Base-by-base conservation (phyloP, 2,113 vertebrate species). In the Boulengeromyrus knoepffleri region DNA sequence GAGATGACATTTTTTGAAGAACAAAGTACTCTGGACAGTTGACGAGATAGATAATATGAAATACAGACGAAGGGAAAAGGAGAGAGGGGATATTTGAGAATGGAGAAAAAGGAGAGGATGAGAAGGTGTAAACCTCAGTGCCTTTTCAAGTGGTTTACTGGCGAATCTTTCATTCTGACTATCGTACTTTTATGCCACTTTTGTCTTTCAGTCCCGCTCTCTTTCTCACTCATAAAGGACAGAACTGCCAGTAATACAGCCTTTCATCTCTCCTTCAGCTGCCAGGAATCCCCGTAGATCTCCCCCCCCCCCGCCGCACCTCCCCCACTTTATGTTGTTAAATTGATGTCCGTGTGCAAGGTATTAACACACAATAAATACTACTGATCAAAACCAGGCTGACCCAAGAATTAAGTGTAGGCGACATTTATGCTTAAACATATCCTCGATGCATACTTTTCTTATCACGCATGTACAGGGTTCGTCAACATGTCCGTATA, bases 191-290 rank as follows among this genome's bases (percentile, higher is more conserved):
- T 92, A 96, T 94, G 93, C 95, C 66, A 85, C 56, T 36, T 53
- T 47, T 93, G 90, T 94, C 88, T 95, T 93, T 94, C 88, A 93
- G 94, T 96, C 93, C 95, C 93, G 94, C 93, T 96, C 92, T 93
- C 95, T 95, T 58, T 96, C 95, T 96, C 91, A 93, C 94, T 96
- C 96, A 96, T 92, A 94, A 95, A 95, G 93, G 94, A 96, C 92
- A 93, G 85, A 89, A 90, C 90, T 96, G 95, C 96, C 96, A 95
- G 96, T 96, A 96, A 96, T 93, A 91, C 80, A 90, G 58, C 92
- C 92, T 95, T 95, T 94, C 93, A 93, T 94, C 94, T 94, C 93
- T 94, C 93, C 86, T 91, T 90, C 89, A 83, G 93, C 93, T 96
- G 95, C 95, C 96, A 96, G 95, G 96, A 96, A 96, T 90, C 93